Evolutionary conservation across 2,113 vertebrate species (phyloP).

Genomic region (Corvus moneduloides): DNA sequence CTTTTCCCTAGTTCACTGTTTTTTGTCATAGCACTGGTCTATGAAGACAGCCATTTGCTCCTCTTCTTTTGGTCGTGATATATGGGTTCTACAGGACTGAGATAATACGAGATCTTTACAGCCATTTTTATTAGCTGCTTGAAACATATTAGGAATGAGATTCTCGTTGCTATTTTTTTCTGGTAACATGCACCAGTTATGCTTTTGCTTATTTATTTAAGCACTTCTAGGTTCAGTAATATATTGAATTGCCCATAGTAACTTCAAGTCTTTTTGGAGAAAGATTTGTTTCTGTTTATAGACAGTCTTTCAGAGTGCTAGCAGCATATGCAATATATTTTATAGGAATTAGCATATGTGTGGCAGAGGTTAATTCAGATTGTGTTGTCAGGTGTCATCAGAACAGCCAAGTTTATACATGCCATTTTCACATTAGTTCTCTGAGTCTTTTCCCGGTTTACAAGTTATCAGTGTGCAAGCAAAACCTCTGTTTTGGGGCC

Average conservation of each 20-base stretch:
- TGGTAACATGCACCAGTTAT: not conserved
- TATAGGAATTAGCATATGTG: not conserved
- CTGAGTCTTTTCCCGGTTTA: not conserved
- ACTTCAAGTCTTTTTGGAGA: not conserved
- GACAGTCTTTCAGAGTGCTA: not conserved
- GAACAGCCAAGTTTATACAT: not conserved
- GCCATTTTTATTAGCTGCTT: not conserved
- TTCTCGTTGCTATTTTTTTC: rapidly evolving
- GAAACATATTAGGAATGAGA: not conserved
- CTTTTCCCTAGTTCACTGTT: not conserved
- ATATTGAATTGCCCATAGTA: not conserved
- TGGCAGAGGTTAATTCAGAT: not conserved
- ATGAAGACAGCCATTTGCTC: not conserved
- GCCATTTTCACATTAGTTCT: not conserved
- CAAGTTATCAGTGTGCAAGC: not conserved
- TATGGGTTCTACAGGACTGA: not conserved
- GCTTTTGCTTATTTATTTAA: not conserved
- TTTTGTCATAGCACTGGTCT: not conserved
- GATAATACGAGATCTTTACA: not conserved
- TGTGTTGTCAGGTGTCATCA: not conserved
- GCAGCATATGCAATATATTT: not conserved
- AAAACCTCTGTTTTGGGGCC: not conserved
- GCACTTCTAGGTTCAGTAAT: not conserved
- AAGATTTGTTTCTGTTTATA: not conserved
- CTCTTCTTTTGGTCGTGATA: not conserved